Conservation (phyloP, 1,140 invertebrate genomes). For the Tetraneura akinire region DNA sequence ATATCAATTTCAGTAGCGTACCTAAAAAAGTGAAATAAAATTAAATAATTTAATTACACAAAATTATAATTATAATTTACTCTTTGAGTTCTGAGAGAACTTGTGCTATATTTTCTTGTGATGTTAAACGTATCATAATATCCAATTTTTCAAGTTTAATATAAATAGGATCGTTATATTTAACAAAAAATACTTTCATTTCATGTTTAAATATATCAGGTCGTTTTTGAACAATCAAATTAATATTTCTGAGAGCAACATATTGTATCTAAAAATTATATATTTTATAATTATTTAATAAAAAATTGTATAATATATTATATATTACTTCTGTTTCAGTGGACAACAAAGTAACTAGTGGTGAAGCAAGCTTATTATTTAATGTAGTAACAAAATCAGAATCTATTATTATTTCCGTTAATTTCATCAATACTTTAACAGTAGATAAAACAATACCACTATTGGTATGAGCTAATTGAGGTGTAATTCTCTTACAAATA, state of each 20-base stretch:
- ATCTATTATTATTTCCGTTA: conserved; percentile 96
- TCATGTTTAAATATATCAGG: conserved; percentile 99
- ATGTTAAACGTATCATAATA: conserved; percentile 98
- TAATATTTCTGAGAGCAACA: conserved; percentile 97
- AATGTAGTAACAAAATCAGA: conserved; percentile 92
- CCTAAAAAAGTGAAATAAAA: conserved; percentile 52
- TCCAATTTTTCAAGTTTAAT: conserved; percentile 99
- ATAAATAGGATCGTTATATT: conserved; percentile 99
- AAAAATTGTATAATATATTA: neutral
- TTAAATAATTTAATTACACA: neutral
- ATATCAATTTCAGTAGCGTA: conserved; percentile 99
- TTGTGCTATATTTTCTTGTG: conserved; percentile 97
- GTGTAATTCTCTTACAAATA: conserved; percentile 98
- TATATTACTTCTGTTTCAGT: conserved; percentile 86
- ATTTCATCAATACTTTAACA: conserved; percentile 96
- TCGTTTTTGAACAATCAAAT: conserved; percentile 98
- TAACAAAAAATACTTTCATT: conserved; percentile 99
- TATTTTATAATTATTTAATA: neutral
- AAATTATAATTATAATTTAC: conserved; percentile 10
- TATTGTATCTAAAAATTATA: conserved; percentile 74
- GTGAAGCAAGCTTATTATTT: conserved; percentile 96
- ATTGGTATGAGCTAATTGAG: conserved; percentile 96
- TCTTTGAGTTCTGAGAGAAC: conserved; percentile 98
- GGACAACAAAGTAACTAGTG: conserved; percentile 96
- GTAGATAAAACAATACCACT: conserved; percentile 99